Evolutionary conservation across 2,797 vertebrate species (phyloP).

Genomic region (Xenentodon cancila): DNA sequence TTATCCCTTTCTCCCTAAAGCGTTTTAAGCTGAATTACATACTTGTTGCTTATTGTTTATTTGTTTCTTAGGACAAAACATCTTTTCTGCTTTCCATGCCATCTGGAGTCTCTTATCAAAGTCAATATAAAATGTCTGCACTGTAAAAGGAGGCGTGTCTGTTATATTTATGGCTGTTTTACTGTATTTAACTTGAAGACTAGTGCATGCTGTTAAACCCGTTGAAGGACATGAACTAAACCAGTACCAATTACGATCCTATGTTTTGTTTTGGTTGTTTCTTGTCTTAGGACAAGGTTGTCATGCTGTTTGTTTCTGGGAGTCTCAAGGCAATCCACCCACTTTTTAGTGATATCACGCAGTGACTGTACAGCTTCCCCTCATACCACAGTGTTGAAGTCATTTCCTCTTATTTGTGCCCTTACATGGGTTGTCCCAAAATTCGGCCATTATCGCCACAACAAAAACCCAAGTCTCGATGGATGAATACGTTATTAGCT

Average conservation of each 20-base stretch:
- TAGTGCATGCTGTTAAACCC: not conserved
- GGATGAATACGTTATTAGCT: not conserved
- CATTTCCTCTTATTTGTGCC: constrained; percentile 65
- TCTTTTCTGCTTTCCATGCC: constrained; percentile 1
- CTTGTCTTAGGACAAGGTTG: constrained; percentile 7
- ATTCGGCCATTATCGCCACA: not conserved
- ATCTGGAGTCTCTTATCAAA: constrained; percentile 14
- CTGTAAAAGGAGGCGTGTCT: constrained; percentile 30
- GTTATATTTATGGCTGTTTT: constrained; percentile 41
- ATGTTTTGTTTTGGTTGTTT: not conserved
- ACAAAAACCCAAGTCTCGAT: not conserved
- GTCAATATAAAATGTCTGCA: constrained; percentile 14
- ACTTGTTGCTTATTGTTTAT: not conserved
- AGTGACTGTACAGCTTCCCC: constrained; percentile 62
- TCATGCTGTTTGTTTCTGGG: not conserved
- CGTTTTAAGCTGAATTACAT: constrained; percentile 8
- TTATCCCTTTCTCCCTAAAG: too few species aligned
- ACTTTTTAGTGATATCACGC: constrained; percentile 25
- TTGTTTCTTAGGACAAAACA: constrained; percentile 1
- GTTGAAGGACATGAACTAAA: constrained; percentile 5
- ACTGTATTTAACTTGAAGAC: constrained; percentile 19
- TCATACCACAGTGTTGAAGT: constrained; percentile 67
- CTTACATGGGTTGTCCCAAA: constrained; percentile 40
- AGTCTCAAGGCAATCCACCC: constrained; percentile 8
- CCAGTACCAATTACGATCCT: not conserved